Conservation (phyloP, 2,888 invertebrate species). For the Apocheima hispidaria region DNA sequence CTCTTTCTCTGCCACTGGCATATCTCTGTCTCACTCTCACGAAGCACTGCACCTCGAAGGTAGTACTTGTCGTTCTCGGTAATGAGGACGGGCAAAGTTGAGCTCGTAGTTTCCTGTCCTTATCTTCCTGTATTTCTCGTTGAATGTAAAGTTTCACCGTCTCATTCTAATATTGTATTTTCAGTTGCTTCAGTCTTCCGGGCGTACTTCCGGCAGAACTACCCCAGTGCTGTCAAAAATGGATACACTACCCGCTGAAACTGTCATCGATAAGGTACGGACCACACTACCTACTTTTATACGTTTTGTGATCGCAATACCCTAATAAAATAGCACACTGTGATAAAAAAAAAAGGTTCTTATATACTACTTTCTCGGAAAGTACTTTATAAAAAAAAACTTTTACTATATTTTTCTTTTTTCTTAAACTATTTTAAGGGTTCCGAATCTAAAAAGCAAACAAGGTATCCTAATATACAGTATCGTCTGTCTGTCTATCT, state of each 20-base stretch:
- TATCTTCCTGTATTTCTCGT: no score
- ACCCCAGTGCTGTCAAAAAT: slow-evolving; percentile 91
- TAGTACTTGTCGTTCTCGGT: no score
- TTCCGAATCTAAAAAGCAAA: background rate
- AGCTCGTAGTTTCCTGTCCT: no score
- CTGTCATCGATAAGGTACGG: slow-evolving; percentile 80
- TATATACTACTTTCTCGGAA: no score
- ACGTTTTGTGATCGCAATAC: background rate
- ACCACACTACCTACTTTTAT: background rate
- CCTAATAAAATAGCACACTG: no score
- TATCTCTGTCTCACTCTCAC: background rate
- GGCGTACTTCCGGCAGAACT: slow-evolving; percentile 89
- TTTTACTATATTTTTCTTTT: background rate
- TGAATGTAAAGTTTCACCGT: no score
- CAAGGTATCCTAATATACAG: background rate
- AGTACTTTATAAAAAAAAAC: no score
- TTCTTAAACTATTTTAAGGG: background rate
- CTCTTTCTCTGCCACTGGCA: background rate
- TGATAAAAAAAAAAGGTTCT: no score
- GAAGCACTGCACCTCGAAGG: no score
- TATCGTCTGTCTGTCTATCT: no score
- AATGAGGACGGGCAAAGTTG: no score
- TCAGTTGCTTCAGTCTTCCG: slow-evolving; percentile 87
- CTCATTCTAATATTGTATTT: background rate
- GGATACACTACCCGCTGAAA: slow-evolving; percentile 81